phyloP scores from a whole-genome alignment of 2,888 invertebrate genomes.

The Pardosa pseudoannulata region DNA sequence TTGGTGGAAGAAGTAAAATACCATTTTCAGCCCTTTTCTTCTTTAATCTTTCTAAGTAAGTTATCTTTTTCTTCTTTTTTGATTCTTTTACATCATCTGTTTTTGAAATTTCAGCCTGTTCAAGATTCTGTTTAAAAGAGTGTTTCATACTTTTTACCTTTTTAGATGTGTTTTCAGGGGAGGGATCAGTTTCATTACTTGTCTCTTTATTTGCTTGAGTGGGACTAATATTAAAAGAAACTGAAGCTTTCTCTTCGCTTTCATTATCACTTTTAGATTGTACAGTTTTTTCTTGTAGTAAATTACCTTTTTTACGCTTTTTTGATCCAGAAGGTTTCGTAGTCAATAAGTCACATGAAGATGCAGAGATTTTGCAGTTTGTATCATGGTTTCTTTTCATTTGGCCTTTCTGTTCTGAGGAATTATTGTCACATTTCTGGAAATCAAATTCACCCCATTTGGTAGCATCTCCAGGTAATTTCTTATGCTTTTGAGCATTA shows the following conservation, averaged over 20 bases:
- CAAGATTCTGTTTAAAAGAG: too few species aligned
- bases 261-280: background rate
- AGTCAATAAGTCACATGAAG: background rate
- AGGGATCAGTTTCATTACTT: too few species aligned
- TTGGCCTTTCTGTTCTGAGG: background rate
- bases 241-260: background rate
- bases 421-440: background rate
- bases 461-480: conserved; percentile 59
- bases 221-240: background rate
- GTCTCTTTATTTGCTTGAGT: too few species aligned
- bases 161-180: too few species aligned
- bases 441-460: conserved; percentile 53
- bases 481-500: conserved; percentile 44
- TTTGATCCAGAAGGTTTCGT: background rate
- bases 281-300: too few species aligned
- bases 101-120: background rate
- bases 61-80: conserved; percentile 29
- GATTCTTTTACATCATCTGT: background rate
- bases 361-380: too few species aligned
- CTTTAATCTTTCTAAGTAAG: conserved; percentile 44
- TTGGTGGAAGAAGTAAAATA: conserved; percentile 65
- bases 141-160: too few species aligned
- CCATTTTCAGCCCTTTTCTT: conserved; percentile 45
- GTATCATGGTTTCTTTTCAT: too few species aligned
- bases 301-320: too few species aligned